Percentiles rank a stretch among this genome's conserved stretches.
Evolutionary conservation across 2,888 invertebrate species (phyloP).

Genomic region (Drosophila ezoana): DNA sequence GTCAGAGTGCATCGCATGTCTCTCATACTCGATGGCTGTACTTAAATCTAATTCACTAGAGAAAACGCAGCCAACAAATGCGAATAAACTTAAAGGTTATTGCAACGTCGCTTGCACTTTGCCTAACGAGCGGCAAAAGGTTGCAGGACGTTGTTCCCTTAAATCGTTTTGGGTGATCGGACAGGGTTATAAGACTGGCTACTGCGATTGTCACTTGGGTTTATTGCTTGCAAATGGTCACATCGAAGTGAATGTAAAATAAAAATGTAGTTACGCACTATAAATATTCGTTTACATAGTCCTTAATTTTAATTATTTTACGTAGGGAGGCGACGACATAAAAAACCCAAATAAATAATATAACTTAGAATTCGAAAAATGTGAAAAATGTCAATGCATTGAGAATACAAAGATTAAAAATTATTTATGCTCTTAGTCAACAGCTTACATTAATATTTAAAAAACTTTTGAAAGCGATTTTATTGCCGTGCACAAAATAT

Average conservation of each 20-base stretch:
- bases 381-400: too few species aligned
- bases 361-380: too few species aligned
- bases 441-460: background rate
- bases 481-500: too few species aligned
- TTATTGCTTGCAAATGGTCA: constrained; percentile 15
- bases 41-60: constrained; percentile 58
- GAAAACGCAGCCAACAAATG: constrained; percentile 61
- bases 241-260: constrained; percentile 3
- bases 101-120: constrained; percentile 58
- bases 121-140: constrained; percentile 58
- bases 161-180: constrained; percentile 13
- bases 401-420: too few species aligned
- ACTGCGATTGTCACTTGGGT: constrained; percentile 14
- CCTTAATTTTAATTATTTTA: constrained; percentile 1
- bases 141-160: constrained; percentile 18
- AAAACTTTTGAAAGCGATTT: background rate
- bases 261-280: constrained; percentile 5
- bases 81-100: constrained; percentile 57
- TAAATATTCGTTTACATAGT: background rate
- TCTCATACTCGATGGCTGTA: constrained; percentile 26
- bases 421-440: too few species aligned
- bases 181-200: constrained; percentile 5
- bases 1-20: constrained; percentile 36
- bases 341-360: too few species aligned
- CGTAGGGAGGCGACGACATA: too few species aligned